phyloP scores from a whole-genome alignment of 2,797 vertebrate species.

The Trichosurus vulpecula region DNA sequence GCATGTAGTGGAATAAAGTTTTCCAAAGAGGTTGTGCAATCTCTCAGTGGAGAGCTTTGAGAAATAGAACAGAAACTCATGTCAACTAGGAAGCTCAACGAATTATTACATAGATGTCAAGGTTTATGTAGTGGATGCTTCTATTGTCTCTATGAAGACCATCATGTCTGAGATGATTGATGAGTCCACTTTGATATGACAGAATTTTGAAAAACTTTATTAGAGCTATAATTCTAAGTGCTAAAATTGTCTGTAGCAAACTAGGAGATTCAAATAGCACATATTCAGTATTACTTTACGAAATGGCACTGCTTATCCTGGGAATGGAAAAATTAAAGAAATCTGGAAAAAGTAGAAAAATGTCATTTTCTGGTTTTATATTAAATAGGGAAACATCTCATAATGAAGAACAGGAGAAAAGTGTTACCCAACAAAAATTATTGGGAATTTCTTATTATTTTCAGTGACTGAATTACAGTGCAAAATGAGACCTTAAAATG shows the following conservation, averaged over 20 bases:
- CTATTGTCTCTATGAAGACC: neutral
- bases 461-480: constrained; percentile 60
- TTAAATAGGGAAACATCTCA: neutral
- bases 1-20: neutral
- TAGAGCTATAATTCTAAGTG: neutral
- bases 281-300: neutral
- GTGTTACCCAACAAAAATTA: constrained; percentile 54
- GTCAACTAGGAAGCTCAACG: neutral
- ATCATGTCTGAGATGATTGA: neutral
- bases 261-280: neutral
- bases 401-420: constrained; percentile 51
- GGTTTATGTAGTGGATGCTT: neutral
- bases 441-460: constrained; percentile 59
- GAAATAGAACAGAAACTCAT: neutral
- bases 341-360: neutral
- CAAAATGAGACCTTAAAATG: constrained; percentile 63
- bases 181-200: neutral
- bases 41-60: neutral
- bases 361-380: neutral
- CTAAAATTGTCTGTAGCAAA: neutral
- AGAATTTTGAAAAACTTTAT: constrained; percentile 18
- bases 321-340: neutral
- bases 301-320: neutral
- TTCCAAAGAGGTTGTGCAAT: neutral
- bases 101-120: neutral